phyloP scores from a whole-genome alignment of 2,888 invertebrate genomes.

The Trichacis sp. region DNA sequence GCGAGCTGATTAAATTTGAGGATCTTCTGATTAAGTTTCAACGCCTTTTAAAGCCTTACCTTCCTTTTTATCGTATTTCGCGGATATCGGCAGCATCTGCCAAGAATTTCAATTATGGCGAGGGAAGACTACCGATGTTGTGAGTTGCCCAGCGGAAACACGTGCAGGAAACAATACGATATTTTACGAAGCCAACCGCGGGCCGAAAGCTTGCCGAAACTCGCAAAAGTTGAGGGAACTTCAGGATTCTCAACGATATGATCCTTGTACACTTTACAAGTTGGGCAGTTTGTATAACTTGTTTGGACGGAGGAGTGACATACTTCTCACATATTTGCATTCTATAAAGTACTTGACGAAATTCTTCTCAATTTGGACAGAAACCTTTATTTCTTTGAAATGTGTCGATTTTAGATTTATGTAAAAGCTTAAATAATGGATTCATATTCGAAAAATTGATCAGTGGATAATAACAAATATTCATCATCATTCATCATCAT shows the following conservation, averaged over 20 bases:
- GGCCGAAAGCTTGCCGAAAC: conserved; percentile 29
- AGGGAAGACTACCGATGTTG: conserved; percentile 28
- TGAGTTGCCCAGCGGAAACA: conserved; percentile 36
- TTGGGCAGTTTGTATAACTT: conserved; percentile 31
- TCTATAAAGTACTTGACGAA: not conserved
- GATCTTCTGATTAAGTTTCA: not conserved
- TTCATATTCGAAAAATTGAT: too few relatives aligned
- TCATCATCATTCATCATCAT: too few relatives aligned
- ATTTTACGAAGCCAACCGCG: conserved; percentile 11
- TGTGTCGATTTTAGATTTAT: not conserved
- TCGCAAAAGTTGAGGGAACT: conserved; percentile 33
- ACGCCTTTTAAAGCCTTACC: too few relatives aligned
- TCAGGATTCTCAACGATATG: conserved; percentile 23
- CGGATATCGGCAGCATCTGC: conserved; percentile 37
- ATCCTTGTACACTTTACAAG: conserved; percentile 35
- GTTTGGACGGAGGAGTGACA: conserved; percentile 6
- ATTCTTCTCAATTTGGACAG: too few relatives aligned
- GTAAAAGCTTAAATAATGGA: not conserved
- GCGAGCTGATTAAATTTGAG: too few relatives aligned
- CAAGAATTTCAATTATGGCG: conserved; percentile 41
- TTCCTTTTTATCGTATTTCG: conserved; percentile 26
- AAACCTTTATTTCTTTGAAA: too few relatives aligned
- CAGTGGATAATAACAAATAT: too few relatives aligned
- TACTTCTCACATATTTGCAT: conserved; percentile 1
- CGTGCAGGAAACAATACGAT: conserved; percentile 37